Evolutionary conservation across 1,140 invertebrate genomes (phyloP), one percentile per base, ranked within the genome.

Genomic region (Hydropsyche tenuis): DNA sequence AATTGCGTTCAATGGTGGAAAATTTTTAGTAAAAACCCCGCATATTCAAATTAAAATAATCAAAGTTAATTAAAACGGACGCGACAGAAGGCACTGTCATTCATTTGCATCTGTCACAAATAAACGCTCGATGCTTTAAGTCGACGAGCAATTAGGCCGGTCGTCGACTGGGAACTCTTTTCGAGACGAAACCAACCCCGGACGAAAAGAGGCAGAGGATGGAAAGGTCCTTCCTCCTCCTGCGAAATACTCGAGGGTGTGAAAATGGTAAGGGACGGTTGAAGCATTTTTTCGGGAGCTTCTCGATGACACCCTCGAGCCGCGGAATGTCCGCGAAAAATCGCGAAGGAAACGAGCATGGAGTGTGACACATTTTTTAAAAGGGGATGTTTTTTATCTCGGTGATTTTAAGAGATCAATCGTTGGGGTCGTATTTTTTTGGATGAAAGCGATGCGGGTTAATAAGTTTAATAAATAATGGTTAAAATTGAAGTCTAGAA

Each of bases 271-370:
- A 18, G 63, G 37, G 37, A 65, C 18, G 63, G 3, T 37, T 37
- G 9, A 37, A 9, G 30, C 9, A 43, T 42, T 43, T 65, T 48
- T 51, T 14, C 12, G 45, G 30, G 9, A 9, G 30, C 30, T 18
- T 71, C 74, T 69, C 70, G 51, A 75, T 75, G 69, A 72, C 74
- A 75, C 74, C 66, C 74, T 60, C 56, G 56, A 27, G 18, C 30
- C 30, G 30, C 30, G 30, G 30, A 37, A 37, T 37, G 30, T 25
- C 56, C 22, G 23, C 22, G 56, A 60, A 60, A 60, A 60, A 60
- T 27, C 56, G 23, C 56, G 56, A 60, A 53, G 18, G 20, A 20
- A 60, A 60, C 6, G 22, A n/a, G n/a, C n/a, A n/a, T 9, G 56
- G 56, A 5, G 56, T 75, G 23, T 20, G 56, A 60, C 56, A 18